Evolutionary conservation across 1,140 invertebrate genomes (phyloP).

Genomic region (Sitophilus oryzae): DNA sequence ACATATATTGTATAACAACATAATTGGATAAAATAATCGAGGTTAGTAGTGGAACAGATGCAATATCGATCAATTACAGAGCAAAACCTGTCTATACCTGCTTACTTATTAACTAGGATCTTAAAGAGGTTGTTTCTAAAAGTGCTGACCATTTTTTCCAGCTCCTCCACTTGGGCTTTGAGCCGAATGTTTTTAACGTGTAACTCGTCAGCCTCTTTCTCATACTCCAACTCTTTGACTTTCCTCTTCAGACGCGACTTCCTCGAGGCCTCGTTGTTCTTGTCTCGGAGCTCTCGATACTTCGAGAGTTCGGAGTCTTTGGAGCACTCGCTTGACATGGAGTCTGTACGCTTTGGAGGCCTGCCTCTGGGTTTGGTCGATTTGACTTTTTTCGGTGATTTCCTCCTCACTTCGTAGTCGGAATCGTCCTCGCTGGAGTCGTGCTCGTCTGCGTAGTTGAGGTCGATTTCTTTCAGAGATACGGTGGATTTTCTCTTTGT

Average conservation of each 20-base stretch:
- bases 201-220: slow-evolving; percentile 36
- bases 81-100: slow-evolving; percentile 2
- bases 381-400: slow-evolving; percentile 1
- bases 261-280: slow-evolving; percentile 71
- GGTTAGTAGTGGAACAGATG: no score
- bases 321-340: slow-evolving; percentile 40
- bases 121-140: slow-evolving; percentile 41
- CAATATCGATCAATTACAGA: no score
- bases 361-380: slow-evolving; percentile 25
- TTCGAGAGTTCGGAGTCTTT: slow-evolving; percentile 38
- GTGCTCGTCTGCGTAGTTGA: neutral
- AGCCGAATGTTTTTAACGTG: slow-evolving; percentile 36
- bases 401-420: slow-evolving; percentile 17
- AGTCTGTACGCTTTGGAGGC: slow-evolving; percentile 35
- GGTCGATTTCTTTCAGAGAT: neutral
- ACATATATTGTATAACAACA: neutral
- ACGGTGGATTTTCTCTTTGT: slow-evolving; percentile 11
- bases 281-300: slow-evolving; percentile 62
- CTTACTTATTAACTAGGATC: slow-evolving; percentile 38
- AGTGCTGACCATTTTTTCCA: slow-evolving; percentile 38
- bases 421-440: slow-evolving; percentile 15
- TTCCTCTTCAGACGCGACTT: slow-evolving; percentile 66
- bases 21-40: neutral
- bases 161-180: slow-evolving; percentile 39
- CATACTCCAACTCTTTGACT: slow-evolving; percentile 50